phyloP scores from a whole-genome alignment of 2,888 invertebrate genomes.

The Clistopyga incitator region DNA sequence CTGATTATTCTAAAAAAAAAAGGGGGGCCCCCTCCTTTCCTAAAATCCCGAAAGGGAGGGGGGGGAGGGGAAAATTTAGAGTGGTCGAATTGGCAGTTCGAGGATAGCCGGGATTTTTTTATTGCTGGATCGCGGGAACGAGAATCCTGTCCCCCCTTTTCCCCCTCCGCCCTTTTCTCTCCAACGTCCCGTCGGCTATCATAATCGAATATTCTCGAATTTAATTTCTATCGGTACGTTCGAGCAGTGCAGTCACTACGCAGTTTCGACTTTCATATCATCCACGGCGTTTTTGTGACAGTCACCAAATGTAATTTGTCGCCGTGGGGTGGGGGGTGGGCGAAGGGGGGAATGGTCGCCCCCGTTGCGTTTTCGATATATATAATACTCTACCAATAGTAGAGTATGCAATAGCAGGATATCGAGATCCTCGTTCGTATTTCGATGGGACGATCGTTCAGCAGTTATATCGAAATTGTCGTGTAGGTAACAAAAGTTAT shows the following conservation, averaged over 20 bases:
- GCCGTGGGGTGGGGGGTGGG: conserved; percentile 54
- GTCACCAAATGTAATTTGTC: conserved; percentile 83
- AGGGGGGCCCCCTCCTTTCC: no score
- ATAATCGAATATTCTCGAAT: conserved; percentile 84
- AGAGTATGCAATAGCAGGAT: conserved; percentile 21
- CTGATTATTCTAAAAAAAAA: conserved; percentile 29
- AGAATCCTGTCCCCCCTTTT: conserved; percentile 11
- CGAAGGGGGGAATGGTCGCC: conserved; percentile 21
- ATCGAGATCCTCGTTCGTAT: conserved; percentile 27
- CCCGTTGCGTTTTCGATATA: conserved; percentile 49
- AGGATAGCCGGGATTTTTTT: conserved; percentile 68
- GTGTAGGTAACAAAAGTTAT: conserved; percentile 41
- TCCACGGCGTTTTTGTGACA: conserved; percentile 81
- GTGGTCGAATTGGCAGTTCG: conserved; percentile 61
- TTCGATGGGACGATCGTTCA: conserved; percentile 29
- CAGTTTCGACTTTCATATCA: conserved; percentile 82
- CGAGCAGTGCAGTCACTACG: conserved; percentile 60
- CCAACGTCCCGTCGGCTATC: conserved; percentile 69
- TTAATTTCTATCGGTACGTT: conserved; percentile 82
- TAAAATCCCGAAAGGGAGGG: conserved; percentile 56
- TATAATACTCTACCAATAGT: conserved; percentile 47
- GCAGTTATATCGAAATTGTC: conserved; percentile 20
- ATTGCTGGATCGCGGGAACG: conserved; percentile 62
- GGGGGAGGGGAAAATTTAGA: conserved; percentile 61
- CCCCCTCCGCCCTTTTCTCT: conserved; percentile 38